These are phyloP conservation scores for Xyliphius kryptos DNA, from an alignment of 2,113 vertebrate genomes.

Conservation along the genomic window DNA sequence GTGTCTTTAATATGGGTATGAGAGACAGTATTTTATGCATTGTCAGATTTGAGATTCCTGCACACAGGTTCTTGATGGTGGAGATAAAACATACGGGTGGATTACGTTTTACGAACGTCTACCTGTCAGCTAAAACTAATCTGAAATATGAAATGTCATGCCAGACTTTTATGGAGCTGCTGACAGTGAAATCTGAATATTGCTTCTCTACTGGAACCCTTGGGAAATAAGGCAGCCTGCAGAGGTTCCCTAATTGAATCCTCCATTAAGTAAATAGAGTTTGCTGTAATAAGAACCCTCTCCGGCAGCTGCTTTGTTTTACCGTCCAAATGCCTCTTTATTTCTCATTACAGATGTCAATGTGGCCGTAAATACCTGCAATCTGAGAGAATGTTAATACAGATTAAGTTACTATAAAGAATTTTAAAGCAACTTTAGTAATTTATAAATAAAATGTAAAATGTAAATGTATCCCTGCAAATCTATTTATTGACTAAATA, in stretches of 20 bases:
- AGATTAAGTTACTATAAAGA: no score
- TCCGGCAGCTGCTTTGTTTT: background rate
- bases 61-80: no score
- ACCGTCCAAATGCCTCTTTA: conserved; percentile 2
- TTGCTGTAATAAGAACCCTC: conserved; percentile 11
- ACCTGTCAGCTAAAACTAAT: no score
- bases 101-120: no score
- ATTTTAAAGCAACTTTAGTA: no score
- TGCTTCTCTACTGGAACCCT: background rate
- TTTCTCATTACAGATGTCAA: conserved; percentile 1
- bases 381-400: background rate
- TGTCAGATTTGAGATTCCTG: no score
- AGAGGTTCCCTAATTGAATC: conserved; percentile 20
- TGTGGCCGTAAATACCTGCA: background rate
- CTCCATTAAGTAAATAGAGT: conserved; percentile 29
- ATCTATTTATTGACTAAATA: background rate
- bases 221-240: conserved; percentile 16
- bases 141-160: background rate
- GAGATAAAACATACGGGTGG: no score
- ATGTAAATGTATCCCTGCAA: no score
- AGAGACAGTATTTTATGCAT: no score
- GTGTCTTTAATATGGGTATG: no score
- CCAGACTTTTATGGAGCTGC: background rate
- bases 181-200: background rate
- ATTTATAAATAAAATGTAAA: no score